Percentiles rank a stretch among this genome's conserved stretches.
These are phyloP conservation scores for Micropoecilia bifurca DNA, from an alignment of 2,797 vertebrate species.

Conservation along the genomic window DNA sequence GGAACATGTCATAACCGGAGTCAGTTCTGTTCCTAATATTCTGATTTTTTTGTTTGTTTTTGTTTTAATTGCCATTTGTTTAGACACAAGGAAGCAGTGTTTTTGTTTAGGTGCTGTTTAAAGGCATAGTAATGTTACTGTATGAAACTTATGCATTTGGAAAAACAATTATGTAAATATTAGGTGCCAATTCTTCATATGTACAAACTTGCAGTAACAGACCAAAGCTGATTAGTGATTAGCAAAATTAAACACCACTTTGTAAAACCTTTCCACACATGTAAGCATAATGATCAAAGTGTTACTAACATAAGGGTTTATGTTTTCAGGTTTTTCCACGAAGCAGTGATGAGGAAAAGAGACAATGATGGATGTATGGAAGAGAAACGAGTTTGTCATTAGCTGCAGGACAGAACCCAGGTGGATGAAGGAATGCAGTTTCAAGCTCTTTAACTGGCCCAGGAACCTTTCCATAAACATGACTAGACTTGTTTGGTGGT, in stretches of 20 bases:
- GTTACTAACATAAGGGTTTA: slow-evolving; percentile 8
- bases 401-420: slow-evolving; percentile 36
- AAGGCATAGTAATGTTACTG: neutral
- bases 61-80: neutral
- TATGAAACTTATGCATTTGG: neutral
- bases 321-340: slow-evolving; percentile 30
- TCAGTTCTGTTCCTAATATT: neutral
- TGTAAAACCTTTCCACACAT: slow-evolving; percentile 37
- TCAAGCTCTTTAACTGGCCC: slow-evolving; percentile 37
- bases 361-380: slow-evolving; percentile 8
- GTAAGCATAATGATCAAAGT: slow-evolving; percentile 29
- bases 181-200: neutral
- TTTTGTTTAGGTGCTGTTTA: neutral
- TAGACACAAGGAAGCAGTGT: neutral
- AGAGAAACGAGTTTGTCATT: slow-evolving; percentile 27
- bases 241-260: slow-evolving; percentile 47
- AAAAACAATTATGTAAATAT: neutral
- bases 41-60: neutral
- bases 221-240: slow-evolving; percentile 41
- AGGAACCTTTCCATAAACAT: slow-evolving; percentile 43
- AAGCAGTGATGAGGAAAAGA: neutral
- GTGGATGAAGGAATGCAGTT: slow-evolving; percentile 36
- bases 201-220: neutral
- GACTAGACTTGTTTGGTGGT: slow-evolving; percentile 39
- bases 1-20: neutral